Conservation (phyloP, 2,113 vertebrate genomes). For the Odobenus rosmarus region DNA sequence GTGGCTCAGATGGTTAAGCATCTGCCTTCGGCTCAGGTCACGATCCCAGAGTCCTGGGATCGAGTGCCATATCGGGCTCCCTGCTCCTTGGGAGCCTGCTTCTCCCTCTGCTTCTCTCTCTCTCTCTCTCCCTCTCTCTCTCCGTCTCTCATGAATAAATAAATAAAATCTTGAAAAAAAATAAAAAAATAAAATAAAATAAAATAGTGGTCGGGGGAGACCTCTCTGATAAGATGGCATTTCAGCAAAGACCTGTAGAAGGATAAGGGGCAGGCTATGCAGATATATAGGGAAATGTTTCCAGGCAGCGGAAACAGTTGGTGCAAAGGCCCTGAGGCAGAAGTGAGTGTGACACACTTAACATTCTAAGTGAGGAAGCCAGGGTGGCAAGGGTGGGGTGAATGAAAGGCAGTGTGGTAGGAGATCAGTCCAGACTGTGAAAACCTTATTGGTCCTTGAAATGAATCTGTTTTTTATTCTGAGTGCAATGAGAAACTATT, state of each 20-base stretch:
- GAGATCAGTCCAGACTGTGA: background rate
- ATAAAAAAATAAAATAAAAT: no score
- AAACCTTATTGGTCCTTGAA: background rate
- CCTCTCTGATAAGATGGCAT: background rate
- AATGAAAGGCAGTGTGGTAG: accelerated
- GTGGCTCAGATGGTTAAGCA: no score
- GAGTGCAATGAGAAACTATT: background rate
- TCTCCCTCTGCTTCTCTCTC: no score
- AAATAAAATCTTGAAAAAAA: no score
- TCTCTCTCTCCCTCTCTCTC: no score
- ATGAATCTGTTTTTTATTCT: background rate
- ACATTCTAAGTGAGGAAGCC: accelerated
- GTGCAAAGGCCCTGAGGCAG: background rate
- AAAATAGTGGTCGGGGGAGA: background rate
- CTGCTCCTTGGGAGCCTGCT: no score
- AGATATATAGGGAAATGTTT: background rate
- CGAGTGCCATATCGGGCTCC: no score
- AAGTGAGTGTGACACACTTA: background rate
- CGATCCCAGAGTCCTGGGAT: no score
- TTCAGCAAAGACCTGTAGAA: background rate
- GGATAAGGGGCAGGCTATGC: no score
- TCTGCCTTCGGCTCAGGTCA: no score
- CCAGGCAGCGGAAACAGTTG: background rate
- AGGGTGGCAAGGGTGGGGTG: background rate
- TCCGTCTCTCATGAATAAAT: no score